These are phyloP conservation scores for Hirtodrosophila alboralis DNA, from an alignment of 2,888 invertebrate genomes.

Conservation along the genomic window DNA sequence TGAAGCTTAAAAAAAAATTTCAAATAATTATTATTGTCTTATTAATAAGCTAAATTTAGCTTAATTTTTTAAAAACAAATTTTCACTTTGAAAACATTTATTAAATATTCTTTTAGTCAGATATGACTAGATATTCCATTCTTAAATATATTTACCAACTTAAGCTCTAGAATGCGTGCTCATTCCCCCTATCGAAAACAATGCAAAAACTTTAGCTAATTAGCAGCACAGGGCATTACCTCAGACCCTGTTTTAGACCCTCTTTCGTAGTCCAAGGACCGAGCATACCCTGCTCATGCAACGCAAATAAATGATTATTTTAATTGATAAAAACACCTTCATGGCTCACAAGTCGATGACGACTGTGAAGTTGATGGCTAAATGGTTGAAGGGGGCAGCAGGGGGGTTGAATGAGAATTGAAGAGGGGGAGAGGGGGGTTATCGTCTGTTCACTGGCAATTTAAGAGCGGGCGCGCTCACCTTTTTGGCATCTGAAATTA, in stretches of 20 bases:
- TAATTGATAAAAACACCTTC: constrained; percentile 77
- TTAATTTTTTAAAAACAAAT: no score
- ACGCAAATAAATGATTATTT: constrained; percentile 73
- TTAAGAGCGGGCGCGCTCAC: constrained; percentile 58
- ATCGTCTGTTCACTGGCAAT: constrained; percentile 51
- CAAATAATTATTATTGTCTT: no score
- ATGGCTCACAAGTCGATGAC: constrained; percentile 43
- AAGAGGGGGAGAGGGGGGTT: constrained; percentile 21
- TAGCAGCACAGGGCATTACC: constrained; percentile 44
- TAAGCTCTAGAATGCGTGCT: background rate
- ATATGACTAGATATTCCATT: no score
- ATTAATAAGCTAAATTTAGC: no score
- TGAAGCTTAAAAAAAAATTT: no score
- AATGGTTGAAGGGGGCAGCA: background rate
- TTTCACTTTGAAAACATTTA: no score
- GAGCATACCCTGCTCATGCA: constrained; percentile 41
- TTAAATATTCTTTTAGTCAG: no score
- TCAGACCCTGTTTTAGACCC: background rate
- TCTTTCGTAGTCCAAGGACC: constrained; percentile 10
- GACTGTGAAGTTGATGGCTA: constrained; percentile 14
- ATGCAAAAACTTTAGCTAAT: constrained; percentile 40
- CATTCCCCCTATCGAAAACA: constrained; percentile 29
- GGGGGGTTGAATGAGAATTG: background rate
- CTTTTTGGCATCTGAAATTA: constrained; percentile 60
- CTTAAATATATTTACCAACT: background rate